Percentiles rank a stretch among this genome's conserved stretches.
phyloP scores from a whole-genome alignment of 2,888 invertebrate species.

The Ophion obscuratus region DNA sequence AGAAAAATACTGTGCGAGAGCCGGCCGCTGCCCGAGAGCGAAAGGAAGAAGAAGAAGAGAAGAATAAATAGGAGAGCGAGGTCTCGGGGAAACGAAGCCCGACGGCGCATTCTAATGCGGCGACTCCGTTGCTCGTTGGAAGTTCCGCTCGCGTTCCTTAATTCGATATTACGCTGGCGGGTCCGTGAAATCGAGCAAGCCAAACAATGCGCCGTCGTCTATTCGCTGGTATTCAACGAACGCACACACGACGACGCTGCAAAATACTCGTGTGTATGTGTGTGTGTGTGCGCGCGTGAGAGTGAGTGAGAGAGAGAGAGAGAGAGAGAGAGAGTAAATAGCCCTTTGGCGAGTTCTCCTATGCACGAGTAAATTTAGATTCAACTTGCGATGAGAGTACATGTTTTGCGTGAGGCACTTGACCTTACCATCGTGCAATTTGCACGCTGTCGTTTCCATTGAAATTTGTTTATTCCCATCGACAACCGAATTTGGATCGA shows the following conservation, averaged over 20 bases:
- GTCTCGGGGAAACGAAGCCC: slow-evolving; percentile 71
- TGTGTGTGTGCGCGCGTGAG: too few species aligned
- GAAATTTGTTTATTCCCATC: not conserved
- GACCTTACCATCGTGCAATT: slow-evolving; percentile 17
- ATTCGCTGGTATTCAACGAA: not conserved
- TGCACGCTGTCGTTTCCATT: not conserved
- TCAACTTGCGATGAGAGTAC: not conserved
- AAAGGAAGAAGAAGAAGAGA: not conserved
- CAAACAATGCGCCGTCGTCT: slow-evolving; percentile 25
- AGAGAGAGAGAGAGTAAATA: not conserved
- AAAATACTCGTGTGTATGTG: too few species aligned
- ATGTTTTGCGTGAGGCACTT: slow-evolving; percentile 3
- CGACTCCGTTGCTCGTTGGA: slow-evolving; percentile 43
- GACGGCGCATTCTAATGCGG: slow-evolving; percentile 74
- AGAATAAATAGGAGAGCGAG: slow-evolving; percentile 1
- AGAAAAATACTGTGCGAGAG: slow-evolving; percentile 28
- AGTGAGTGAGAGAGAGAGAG: not conserved
- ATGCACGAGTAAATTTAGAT: slow-evolving; percentile 34
- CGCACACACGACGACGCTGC: not conserved
- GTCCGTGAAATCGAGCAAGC: slow-evolving; percentile 56
- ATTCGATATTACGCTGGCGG: slow-evolving; percentile 73
- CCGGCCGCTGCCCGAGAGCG: not conserved
- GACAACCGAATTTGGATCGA: not conserved
- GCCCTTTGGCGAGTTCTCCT: slow-evolving; percentile 18
- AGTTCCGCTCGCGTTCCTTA: slow-evolving; percentile 68